Evolutionary conservation across 23 tunicate species (phyloP).

Genomic region (Diplosoma virens): DNA sequence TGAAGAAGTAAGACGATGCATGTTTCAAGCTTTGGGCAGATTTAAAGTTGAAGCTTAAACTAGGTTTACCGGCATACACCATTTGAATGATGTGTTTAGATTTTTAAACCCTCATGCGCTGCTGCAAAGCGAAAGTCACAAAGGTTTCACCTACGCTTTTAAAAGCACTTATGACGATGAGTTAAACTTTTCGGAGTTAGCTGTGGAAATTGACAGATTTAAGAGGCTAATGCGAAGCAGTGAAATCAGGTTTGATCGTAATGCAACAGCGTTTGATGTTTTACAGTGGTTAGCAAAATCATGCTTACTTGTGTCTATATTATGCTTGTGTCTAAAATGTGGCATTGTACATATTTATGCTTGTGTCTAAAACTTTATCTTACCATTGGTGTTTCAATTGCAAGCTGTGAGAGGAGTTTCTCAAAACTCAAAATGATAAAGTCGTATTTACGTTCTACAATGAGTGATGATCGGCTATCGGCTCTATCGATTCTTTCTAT

Average conservation of each 20-base stretch:
- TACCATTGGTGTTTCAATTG: constrained; percentile 27
- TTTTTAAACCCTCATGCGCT: constrained; percentile 45
- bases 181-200: constrained; percentile 45
- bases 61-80: constrained; percentile 45
- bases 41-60: constrained; percentile 50
- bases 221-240: constrained; percentile 40
- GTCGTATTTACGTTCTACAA: constrained; percentile 17
- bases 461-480: no score
- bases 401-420: constrained; percentile 26
- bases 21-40: constrained; percentile 50
- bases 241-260: constrained; percentile 39
- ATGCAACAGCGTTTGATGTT: no score
- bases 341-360: constrained; percentile 22
- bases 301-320: constrained; percentile 7
- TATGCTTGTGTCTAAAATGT: no score
- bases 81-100: constrained; percentile 44
- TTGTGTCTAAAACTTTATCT: constrained; percentile 20
- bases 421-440: constrained; percentile 26
- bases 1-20: constrained; percentile 54
- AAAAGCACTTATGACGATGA: constrained; percentile 42
- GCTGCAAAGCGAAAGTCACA: constrained; percentile 52
- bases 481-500: no score
- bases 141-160: constrained; percentile 45
- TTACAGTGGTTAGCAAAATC: no score
- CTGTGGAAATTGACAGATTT: no score